Evolutionary conservation across 2,797 vertebrate species (phyloP).

Genomic region (Crotalus adamanteus): DNA sequence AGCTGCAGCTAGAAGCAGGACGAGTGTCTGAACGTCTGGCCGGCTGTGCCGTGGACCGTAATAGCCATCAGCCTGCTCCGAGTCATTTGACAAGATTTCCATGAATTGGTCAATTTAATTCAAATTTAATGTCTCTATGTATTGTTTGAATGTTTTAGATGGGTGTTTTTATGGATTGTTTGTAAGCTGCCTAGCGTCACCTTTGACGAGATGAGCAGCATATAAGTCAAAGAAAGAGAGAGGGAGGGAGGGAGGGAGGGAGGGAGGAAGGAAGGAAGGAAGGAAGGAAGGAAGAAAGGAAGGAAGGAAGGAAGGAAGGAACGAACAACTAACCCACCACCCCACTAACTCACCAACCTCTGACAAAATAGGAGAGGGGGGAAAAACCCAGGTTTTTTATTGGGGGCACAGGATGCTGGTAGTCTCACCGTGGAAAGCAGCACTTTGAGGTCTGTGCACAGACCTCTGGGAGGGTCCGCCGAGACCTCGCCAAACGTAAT

Average conservation of each 20-base stretch:
- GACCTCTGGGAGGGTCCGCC: not conserved
- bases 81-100: not conserved
- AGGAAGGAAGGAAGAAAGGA: not conserved
- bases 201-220: too few species aligned
- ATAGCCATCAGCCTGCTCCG: not conserved
- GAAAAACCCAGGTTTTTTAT: not conserved
- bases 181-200: not conserved
- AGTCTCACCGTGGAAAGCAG: not conserved
- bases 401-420: not conserved
- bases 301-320: fast-evolving
- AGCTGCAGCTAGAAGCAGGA: not conserved
- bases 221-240: not conserved
- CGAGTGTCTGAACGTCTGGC: not conserved
- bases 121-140: not conserved
- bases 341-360: not conserved
- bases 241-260: too few species aligned
- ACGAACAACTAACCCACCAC: fast-evolving
- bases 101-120: not conserved
- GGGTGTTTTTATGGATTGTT: not conserved
- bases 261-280: fast-evolving
- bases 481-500: constrained; percentile 32
- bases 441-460: fast-evolving
- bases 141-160: not conserved
- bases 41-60: not conserved
- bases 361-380: not conserved